Evolutionary conservation across 2,888 invertebrate genomes (phyloP).

Genomic region (Drosophila nr. medialis): DNA sequence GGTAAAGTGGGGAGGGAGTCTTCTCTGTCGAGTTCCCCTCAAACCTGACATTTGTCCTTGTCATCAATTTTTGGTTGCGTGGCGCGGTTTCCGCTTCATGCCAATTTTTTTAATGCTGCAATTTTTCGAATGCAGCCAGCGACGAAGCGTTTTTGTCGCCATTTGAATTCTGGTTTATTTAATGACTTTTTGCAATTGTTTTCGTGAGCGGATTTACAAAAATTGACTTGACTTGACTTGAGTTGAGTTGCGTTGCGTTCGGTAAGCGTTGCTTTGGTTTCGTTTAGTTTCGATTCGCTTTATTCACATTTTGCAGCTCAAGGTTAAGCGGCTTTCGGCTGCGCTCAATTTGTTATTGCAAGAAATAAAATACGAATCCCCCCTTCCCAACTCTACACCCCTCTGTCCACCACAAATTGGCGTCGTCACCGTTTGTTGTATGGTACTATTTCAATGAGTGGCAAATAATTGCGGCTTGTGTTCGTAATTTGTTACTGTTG

Average conservation of each 20-base stretch:
- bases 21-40: background rate
- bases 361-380: conserved; percentile 69
- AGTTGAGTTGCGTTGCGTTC: conserved; percentile 44
- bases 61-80: conserved; percentile 29
- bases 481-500: conserved; percentile 56
- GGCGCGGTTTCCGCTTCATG: conserved; percentile 59
- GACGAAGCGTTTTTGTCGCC: conserved; percentile 59
- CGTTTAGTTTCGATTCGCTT: conserved; percentile 32
- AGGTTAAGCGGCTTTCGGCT: conserved; percentile 68
- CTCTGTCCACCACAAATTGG: conserved; percentile 8
- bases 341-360: conserved; percentile 71
- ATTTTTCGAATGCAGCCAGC: conserved; percentile 69
- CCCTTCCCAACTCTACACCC: conserved; percentile 2
- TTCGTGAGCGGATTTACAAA: conserved; percentile 80
- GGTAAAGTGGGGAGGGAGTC: background rate
- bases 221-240: conserved; percentile 14
- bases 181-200: conserved; percentile 79
- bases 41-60: conserved; percentile 58
- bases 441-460: conserved; percentile 74
- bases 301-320: conserved; percentile 54
- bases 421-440: conserved; percentile 50
- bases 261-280: conserved; percentile 54
- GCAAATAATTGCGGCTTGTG: conserved; percentile 72
- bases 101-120: conserved; percentile 58
- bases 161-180: conserved; percentile 79